Base-by-base conservation (phyloP, 2,888 invertebrate species). In the Mythimna pallens region DNA sequence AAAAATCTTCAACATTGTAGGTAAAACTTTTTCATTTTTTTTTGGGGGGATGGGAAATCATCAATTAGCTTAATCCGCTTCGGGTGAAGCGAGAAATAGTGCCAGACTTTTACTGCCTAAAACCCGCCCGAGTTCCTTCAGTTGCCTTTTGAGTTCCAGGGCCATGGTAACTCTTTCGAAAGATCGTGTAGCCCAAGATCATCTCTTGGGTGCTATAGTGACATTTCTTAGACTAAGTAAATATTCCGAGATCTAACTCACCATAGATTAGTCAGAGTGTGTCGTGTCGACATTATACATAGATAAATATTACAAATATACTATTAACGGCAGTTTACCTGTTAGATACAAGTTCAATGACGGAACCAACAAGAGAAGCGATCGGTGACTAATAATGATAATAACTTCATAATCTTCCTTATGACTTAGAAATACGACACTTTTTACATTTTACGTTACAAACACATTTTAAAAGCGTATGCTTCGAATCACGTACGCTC, bases 361-460 rank as follows among this genome's bases (percentile, higher is more conserved):
- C 43, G 17, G 36, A 12, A 57, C 55, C 25, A 22, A 76, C 65
- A 6, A 62, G 54, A 40, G 55, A 6, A 22, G 20, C 30, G 22
- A 36, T 12, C 20, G 8, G 25, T 69, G 76, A 61, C 76, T 74
- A 68, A 67, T 59, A 77, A 30, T 12, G 55, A 68, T 62, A 58
- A 47, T 36, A 47, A 52, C 47, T 64, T 64, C 12, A 47, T n/a
- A 36, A 76, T 70, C 78, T 76, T 64, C 59, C 58, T 22, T 54
- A 8, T 76, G 63, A 78, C 47, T 78, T 62, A 64, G 20, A 64
- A 59, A 47, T 25, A 3, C 22, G 69, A 36, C 59, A 61, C 61
- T 34, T 22, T 47, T 76, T 22, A 36, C 3, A 66, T 43, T 20
- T 8, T 36, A 8, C 36, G 36, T 36, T 8, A 20, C 0, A 57